Conservation (phyloP, 2,888 invertebrate genomes). For the Lepeophtheirus nordmannii region DNA sequence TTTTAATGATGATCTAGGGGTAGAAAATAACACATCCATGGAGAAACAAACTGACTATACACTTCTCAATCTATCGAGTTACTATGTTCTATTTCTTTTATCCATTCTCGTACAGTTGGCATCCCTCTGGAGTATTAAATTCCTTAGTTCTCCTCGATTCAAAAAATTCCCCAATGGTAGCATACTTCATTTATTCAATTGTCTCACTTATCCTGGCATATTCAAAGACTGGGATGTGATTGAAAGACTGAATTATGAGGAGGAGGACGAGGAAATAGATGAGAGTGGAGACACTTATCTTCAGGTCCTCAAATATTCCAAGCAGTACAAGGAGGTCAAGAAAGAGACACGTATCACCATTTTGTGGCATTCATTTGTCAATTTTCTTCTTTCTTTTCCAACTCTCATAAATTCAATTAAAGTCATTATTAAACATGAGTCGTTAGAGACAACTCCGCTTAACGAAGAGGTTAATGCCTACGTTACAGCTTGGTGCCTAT, state of each 20-base stretch:
- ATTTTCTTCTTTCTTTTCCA: background rate
- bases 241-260: background rate
- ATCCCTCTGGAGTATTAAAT: background rate
- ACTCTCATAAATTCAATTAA: background rate
- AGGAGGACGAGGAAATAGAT: background rate
- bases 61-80: background rate
- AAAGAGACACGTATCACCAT: background rate
- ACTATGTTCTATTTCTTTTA: background rate
- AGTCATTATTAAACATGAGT: background rate
- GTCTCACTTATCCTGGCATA: background rate
- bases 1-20: background rate
- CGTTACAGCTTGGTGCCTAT: background rate
- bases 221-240: background rate
- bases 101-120: background rate
- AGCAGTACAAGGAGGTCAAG: background rate
- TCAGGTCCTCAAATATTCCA: background rate
- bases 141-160: background rate
- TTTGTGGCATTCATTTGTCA: constrained; percentile 1
- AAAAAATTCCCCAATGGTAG: background rate
- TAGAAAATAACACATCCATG: background rate
- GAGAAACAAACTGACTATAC: background rate
- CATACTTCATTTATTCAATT: background rate
- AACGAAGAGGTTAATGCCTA: background rate
- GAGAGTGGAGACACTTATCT: background rate
- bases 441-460: background rate